Base-by-base conservation (phyloP, 2,113 vertebrate genomes). In the Myanophis thanlyinensis region DNA sequence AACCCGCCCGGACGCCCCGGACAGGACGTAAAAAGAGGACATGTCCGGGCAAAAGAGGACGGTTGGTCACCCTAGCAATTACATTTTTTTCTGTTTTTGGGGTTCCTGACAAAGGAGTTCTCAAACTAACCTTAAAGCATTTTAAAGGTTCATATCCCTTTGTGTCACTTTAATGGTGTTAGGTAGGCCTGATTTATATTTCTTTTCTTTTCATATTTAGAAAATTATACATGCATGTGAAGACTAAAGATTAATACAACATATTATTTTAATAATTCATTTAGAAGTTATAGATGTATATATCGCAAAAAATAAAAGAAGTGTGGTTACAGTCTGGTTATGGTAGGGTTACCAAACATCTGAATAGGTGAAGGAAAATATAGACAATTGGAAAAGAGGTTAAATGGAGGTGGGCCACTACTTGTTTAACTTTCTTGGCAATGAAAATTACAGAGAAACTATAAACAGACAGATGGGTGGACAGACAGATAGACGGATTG, bases 241-340 rank as follows among this genome's bases (percentile, higher is more conserved):
- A 93, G 87, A 96, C 91, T 59, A 95, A 95, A 95, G 85, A 96
- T 93, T 52, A 94, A 89, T 18, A 56, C 18, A 85, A 47, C 4
- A 23, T 48, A 12, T 85, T 94, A 94, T 94, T 90, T 0, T 0
- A 88, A 91, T 84, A 52, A 90, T 54, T 40, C 62, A 95, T 93
- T 92, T 94, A 90, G 92, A 94, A 95, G 90, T 88, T 90, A 91
- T 93, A 53, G 6, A 25, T 40, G 85, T 84, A 89, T 0, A 93
- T 54, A 95, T 40, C 48, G 89, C n/a, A 93, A 89, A 93, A 95
- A 94, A 96, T 93, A 94, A 95, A 97, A 95, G 91, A 94, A 93
- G 85, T 91, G 73, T n/a, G n/a, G n/a, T 90, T 95, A 96, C 35
- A 93, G 94, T 92, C 51, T 92, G 52, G 93, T 92, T 91, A 95